These are phyloP conservation scores for Drosophila grimshawi DNA, from an alignment of 1,140 invertebrate species.

Conservation along the genomic window DNA sequence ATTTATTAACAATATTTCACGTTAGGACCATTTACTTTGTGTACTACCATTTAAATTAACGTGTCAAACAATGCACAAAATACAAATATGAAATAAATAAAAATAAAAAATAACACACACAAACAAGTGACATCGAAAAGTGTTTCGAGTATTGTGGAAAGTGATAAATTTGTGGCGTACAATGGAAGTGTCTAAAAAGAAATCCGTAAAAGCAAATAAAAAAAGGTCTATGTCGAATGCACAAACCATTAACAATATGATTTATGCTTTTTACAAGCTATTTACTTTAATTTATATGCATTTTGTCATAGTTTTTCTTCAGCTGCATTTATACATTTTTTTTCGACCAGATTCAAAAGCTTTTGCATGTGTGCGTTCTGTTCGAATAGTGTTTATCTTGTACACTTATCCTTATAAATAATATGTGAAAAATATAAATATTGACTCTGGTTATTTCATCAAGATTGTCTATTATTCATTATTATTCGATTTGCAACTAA, in stretches of 20 bases:
- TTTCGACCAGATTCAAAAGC: neutral
- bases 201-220: constrained; percentile 47
- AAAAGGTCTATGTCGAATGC: constrained; percentile 43
- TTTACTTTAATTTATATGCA: constrained; percentile 69
- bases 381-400: neutral
- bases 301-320: constrained; percentile 39
- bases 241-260: constrained; percentile 72
- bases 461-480: too few species aligned
- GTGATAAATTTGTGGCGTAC: constrained; percentile 64
- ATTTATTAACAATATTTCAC: constrained; percentile 67
- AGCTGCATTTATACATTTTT: neutral
- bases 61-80: constrained; percentile 52
- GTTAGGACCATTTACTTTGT: constrained; percentile 60
- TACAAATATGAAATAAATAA: constrained; percentile 16
- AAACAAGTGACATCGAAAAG: constrained; percentile 53
- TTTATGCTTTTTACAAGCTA: constrained; percentile 71
- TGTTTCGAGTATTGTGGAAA: constrained; percentile 55
- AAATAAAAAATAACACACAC: constrained; percentile 25
- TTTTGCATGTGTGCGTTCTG: neutral
- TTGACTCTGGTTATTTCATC: too few species aligned
- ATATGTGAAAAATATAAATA: neutral
- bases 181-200: constrained; percentile 54
- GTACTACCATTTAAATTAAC: constrained; percentile 66
- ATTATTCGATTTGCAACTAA: neutral
- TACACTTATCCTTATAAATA: neutral